phyloP scores from a whole-genome alignment of 2,797 vertebrate genomes.

The Echiichthys vipera region DNA sequence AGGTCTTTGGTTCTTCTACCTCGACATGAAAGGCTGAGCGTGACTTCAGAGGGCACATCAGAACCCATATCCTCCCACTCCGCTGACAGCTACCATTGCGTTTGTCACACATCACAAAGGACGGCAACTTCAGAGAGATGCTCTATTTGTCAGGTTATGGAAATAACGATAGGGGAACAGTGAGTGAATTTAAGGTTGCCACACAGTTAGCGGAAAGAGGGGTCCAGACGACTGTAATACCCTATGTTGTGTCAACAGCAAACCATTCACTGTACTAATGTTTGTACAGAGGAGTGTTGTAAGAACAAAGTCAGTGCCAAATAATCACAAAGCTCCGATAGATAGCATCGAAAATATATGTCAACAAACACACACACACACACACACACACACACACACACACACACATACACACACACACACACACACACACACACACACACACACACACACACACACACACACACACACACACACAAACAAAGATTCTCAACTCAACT shows the following conservation, averaged over 20 bases:
- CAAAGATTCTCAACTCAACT: no score
- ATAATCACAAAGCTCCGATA: not conserved
- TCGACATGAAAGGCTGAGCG: constrained; percentile 68
- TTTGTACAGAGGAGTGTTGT: constrained; percentile 15
- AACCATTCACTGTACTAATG: constrained; percentile 20
- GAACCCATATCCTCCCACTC: constrained; percentile 46
- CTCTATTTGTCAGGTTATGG: constrained; percentile 65
- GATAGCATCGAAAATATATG: not conserved
- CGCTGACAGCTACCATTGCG: constrained; percentile 53
- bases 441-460: no score
- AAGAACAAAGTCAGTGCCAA: constrained; percentile 27
- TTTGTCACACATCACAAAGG: constrained; percentile 73
- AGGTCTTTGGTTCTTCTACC: constrained; percentile 65
- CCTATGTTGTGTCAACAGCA: constrained; percentile 36
- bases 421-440: no score
- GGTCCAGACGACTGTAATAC: constrained; percentile 33
- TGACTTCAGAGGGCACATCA: constrained; percentile 65
- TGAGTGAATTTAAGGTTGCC: constrained; percentile 54
- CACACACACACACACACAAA: no score
- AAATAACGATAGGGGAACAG: constrained; percentile 54
- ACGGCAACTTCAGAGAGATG: constrained; percentile 58
- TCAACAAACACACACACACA: not conserved
- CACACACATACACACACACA: no score
- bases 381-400: no score
- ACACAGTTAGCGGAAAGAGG: constrained; percentile 32